A percentile compares a stretch with the other conserved stretches of the same genome.
These are phyloP conservation scores for Epinotia bilunana DNA, from an alignment of 2,888 invertebrate species.

Conservation along the genomic window DNA sequence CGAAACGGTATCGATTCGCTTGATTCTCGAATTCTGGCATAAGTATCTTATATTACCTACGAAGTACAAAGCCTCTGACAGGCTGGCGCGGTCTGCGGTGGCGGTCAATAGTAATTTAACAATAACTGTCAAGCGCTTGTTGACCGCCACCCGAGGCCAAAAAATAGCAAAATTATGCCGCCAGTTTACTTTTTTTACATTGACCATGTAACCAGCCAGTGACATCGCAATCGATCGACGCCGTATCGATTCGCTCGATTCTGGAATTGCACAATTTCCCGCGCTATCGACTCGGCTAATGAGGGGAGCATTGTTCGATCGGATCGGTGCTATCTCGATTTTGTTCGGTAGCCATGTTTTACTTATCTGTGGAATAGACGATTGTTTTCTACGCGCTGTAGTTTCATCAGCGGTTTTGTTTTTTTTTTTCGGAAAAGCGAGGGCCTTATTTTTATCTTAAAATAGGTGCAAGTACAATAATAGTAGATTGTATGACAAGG, in stretches of 20 bases:
- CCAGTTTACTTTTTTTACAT: neutral
- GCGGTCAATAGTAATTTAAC: no score
- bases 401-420: constrained; percentile 11
- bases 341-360: constrained; percentile 78
- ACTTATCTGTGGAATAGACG: constrained; percentile 74
- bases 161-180: no score
- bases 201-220: constrained; percentile 35
- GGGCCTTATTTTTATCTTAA: neutral
- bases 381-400: constrained; percentile 48
- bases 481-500: no score
- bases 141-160: no score
- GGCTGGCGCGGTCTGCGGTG: no score
- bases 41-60: no score
- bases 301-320: constrained; percentile 82
- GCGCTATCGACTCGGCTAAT: constrained; percentile 74
- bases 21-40: constrained; percentile 74
- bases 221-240: constrained; percentile 57
- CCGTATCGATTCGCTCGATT: constrained; percentile 68
- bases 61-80: no score
- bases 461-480: neutral
- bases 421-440: neutral
- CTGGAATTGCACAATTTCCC: constrained; percentile 77
- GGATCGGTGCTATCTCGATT: constrained; percentile 78
- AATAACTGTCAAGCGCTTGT: no score
- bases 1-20: constrained; percentile 67